Evolutionary conservation across 2,797 vertebrate genomes (phyloP).

Genomic region (Euphonia xanthogaster): DNA sequence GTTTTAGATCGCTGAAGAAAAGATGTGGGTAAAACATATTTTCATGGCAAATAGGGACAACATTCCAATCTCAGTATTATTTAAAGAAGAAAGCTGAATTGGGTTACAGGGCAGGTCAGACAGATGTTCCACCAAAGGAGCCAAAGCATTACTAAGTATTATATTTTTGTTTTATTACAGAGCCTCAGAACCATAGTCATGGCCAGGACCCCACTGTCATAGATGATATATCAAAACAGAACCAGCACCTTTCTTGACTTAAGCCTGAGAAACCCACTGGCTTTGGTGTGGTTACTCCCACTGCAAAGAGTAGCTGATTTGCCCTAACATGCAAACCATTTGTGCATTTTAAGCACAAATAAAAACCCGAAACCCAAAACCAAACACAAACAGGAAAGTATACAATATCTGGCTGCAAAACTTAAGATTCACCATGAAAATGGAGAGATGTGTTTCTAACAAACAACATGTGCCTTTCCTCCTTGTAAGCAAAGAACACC

Average conservation of each 20-base stretch:
- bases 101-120: background rate
- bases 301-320: background rate
- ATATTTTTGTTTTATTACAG: constrained; percentile 17
- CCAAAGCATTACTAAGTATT: constrained; percentile 55
- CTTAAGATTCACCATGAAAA: background rate
- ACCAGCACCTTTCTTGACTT: background rate
- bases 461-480: background rate
- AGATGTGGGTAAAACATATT: background rate
- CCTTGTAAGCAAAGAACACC: background rate
- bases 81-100: constrained; percentile 8
- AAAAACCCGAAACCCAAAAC: accelerated
- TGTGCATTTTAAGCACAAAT: background rate
- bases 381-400: background rate
- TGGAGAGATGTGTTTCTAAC: background rate
- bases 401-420: background rate
- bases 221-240: background rate
- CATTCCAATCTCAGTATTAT: background rate
- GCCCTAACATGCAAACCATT: background rate
- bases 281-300: background rate
- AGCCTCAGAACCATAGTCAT: background rate
- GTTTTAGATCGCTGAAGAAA: background rate
- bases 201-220: background rate
- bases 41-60: background rate
- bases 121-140: constrained; percentile 38
- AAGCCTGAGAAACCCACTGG: background rate